Conservation (phyloP, 2,797 vertebrate genomes). For the Anas bahamensis region DNA sequence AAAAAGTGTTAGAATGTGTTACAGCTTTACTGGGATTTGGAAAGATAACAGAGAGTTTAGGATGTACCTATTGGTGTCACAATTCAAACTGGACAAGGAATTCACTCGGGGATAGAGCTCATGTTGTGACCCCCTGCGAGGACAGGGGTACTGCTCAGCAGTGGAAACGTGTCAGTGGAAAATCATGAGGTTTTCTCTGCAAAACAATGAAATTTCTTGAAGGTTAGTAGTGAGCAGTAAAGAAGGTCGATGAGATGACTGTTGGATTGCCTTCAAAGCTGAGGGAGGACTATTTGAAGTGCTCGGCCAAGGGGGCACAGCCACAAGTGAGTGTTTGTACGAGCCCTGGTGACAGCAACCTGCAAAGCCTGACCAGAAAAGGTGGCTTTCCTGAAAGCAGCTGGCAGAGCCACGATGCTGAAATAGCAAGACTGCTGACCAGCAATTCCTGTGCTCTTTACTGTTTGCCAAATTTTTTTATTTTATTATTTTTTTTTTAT, state of each 20-base stretch:
- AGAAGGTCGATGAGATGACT: neutral
- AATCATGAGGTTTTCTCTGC: neutral
- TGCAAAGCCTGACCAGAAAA: neutral
- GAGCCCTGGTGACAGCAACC: conserved; percentile 6
- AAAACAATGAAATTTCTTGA: neutral
- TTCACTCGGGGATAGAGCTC: neutral
- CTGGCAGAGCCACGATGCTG: conserved; percentile 12
- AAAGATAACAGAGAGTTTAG: neutral
- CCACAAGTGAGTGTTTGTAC: neutral
- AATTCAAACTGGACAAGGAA: neutral
- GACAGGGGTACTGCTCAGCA: neutral
- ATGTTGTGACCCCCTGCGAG: neutral
- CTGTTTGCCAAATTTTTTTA: neutral
- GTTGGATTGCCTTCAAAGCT: neutral
- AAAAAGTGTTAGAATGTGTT: conserved; percentile 55
- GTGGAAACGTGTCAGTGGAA: neutral
- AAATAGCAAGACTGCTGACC: conserved; percentile 30
- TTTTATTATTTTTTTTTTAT: neutral
- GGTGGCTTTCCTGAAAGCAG: neutral
- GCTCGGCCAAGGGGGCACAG: neutral
- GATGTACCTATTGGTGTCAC: neutral
- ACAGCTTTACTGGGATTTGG: conserved; percentile 13
- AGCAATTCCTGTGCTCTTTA: conserved; percentile 1
- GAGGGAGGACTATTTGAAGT: neutral
- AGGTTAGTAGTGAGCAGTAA: neutral